Evolutionary conservation across 2,888 invertebrate genomes (phyloP), one percentile per base, ranked within the genome.

Genomic region (Eilema depressum): DNA sequence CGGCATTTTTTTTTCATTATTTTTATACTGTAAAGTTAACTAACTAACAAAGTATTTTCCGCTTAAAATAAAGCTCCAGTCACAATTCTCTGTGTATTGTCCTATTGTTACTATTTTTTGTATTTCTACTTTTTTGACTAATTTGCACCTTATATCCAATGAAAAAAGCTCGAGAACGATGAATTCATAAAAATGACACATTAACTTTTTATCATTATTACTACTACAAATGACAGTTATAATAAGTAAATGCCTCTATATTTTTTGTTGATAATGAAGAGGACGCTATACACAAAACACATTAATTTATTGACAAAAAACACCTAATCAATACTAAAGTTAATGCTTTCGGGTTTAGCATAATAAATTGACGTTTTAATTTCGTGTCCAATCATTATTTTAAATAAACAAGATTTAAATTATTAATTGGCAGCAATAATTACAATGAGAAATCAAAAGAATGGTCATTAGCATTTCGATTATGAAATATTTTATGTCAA

Each of bases 371-470:
- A 71, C 75, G 75, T 79, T 83, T 79, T 78, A 81, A 78, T 80
- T 73, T 75, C 28, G 76, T 73, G 66, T 78, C 75, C 74, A 82
- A 81, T 78, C 75, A 82, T 70, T 70, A 61, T 78, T 66, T 73
- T 70, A 77, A 74, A 79, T 75, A 75, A 76, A 74, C 70, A 79
- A 74, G 72, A 73, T 81, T 74, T 75, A 72, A 77, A 77, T 79
- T 80, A 75, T 83, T 83, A 81, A 83, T 83, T 82, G 73, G 57
- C 59, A 70, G 63, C 71, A 74, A 81, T 81, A 74, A 82, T 82
- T 73, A 78, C 74, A 77, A 71, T 20, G 30, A 64, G 76, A 73
- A 74, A 76, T 73, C 70, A 71, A 56, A 74, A 74, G 68, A 73
- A 63, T 41, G 63, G 62, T 74, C 76, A 78, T 79, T 81, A 83